phyloP scores from a whole-genome alignment of 2,797 vertebrate species.

The Cercopithecus mitis region DNA sequence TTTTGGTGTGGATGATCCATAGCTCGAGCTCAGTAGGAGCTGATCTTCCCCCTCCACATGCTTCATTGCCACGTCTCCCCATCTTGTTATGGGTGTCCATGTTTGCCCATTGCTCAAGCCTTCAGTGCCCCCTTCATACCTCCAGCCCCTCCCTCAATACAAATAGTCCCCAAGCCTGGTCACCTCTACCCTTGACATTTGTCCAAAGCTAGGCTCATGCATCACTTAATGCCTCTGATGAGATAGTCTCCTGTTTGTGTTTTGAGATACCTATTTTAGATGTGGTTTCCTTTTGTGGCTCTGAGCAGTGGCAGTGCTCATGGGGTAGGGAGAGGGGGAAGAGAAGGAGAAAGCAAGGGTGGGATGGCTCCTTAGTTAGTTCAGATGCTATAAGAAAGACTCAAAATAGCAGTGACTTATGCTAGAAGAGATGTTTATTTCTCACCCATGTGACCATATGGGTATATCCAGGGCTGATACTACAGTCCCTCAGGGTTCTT shows the following conservation, averaged over 20 bases:
- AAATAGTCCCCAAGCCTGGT: not conserved
- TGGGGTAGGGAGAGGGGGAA: not conserved
- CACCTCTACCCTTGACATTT: not conserved
- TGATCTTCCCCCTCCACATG: not conserved
- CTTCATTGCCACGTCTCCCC: not conserved
- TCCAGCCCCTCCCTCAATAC: not conserved
- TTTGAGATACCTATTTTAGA: conserved; percentile 38
- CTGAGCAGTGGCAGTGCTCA: conserved; percentile 37
- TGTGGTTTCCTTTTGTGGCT: conserved; percentile 32
- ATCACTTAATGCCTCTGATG: not conserved
- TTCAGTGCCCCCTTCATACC: not conserved
- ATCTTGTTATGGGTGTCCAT: too few relatives aligned
- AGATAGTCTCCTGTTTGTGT: not conserved
- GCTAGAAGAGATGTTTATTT: not conserved
- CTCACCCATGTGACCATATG: not conserved
- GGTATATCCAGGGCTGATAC: not conserved
- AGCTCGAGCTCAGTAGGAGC: not conserved
- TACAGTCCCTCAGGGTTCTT: not conserved
- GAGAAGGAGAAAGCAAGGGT: not conserved
- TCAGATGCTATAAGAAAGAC: conserved; percentile 39
- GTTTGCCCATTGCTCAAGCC: not conserved
- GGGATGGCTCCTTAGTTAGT: conserved; percentile 11
- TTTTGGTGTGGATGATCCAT: not conserved
- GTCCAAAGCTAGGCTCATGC: not conserved
- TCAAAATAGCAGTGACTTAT: conserved; percentile 34